Evolutionary conservation across 2,888 invertebrate genomes (phyloP).

Genomic region (Ecdyonurus torrentis): DNA sequence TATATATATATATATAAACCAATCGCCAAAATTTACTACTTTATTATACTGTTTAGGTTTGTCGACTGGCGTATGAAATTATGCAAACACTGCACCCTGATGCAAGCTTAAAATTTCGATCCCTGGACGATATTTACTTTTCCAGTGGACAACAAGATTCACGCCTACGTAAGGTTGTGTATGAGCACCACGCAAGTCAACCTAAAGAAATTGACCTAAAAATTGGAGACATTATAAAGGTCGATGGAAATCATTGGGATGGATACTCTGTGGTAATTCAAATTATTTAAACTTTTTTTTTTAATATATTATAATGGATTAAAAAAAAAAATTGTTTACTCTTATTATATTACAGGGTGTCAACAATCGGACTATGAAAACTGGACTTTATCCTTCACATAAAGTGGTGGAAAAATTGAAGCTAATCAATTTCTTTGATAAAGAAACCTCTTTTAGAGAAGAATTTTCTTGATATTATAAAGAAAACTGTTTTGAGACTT

Average conservation of each 20-base stretch:
- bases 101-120: constrained; percentile 32
- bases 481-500: too few species aligned
- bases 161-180: constrained; percentile 26
- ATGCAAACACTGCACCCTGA: constrained; percentile 34
- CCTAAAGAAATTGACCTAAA: constrained; percentile 25
- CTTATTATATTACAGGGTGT: constrained; percentile 34
- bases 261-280: not conserved
- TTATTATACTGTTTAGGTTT: constrained; percentile 32
- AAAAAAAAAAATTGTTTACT: too few species aligned
- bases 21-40: too few species aligned
- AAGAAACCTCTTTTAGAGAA: too few species aligned
- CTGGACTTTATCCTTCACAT: constrained; percentile 24
- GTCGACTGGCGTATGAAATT: constrained; percentile 40
- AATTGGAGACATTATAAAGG: constrained; percentile 29
- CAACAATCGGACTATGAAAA: constrained; percentile 62
- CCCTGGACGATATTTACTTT: constrained; percentile 42
- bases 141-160: constrained; percentile 42
- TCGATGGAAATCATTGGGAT: constrained; percentile 26
- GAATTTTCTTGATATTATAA: too few species aligned
- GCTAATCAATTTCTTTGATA: too few species aligned
- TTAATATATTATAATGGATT: too few species aligned
- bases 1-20: too few species aligned
- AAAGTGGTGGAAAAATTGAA: constrained; percentile 62
- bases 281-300: too few species aligned
- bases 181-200: constrained; percentile 21